phyloP scores from a whole-genome alignment of 2,888 invertebrate species.

The Ochropleura leucogaster region DNA sequence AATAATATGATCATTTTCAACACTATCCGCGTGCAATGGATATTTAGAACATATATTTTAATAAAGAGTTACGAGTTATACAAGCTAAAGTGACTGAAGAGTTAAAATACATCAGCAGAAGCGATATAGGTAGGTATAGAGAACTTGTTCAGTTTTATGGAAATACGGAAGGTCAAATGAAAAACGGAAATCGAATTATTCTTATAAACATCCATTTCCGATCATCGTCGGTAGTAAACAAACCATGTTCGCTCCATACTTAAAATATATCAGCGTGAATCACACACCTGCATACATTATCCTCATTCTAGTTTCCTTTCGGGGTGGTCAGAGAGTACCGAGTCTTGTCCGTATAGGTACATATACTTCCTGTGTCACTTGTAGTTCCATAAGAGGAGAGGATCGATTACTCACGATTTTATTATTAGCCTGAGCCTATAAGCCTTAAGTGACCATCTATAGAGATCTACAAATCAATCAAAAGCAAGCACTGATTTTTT shows the following conservation, averaged over 20 bases:
- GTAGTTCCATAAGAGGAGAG: conserved; percentile 45
- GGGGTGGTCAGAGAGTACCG: conserved; percentile 53
- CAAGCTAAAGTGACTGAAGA: not conserved
- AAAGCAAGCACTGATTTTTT: not conserved
- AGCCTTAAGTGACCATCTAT: conserved; percentile 9
- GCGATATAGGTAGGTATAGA: not conserved
- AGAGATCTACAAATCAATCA: conserved; percentile 31
- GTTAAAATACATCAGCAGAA: conserved; percentile 6
- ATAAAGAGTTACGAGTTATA: not conserved
- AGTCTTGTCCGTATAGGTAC: conserved; percentile 51
- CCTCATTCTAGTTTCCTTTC: conserved; percentile 64
- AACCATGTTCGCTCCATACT: conserved; percentile 18
- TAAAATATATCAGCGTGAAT: conserved; percentile 54
- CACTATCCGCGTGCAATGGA: not conserved
- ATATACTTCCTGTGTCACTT: conserved; percentile 61
- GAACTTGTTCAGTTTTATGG: not conserved
- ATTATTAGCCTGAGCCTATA: conserved; percentile 40
- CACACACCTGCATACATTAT: conserved; percentile 57
- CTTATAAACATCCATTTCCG: conserved; percentile 35
- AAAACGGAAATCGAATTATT: conserved; percentile 36
- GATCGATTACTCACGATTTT: conserved; percentile 52
- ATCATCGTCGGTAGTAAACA: conserved; percentile 51
- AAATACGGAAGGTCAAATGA: conserved; percentile 16
- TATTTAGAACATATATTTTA: not conserved
- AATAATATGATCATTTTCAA: not conserved